Base-by-base conservation (phyloP, 2,888 invertebrate species). In the Noctua pronuba region DNA sequence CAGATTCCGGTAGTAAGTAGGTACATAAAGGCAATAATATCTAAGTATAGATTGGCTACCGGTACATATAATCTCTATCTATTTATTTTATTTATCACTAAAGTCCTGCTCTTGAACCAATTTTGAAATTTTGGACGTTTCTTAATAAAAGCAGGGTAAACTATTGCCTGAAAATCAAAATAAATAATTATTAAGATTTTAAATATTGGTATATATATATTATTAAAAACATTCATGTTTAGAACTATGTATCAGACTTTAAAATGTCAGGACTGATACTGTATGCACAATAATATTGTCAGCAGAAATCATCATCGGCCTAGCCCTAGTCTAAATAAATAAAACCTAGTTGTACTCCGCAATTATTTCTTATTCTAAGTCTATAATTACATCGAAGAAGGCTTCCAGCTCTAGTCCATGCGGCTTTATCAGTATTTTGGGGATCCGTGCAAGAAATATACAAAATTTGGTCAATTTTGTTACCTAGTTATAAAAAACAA, bases 81-180 rank as follows among this genome's bases (percentile, higher is more conserved):
- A 86, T 35, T 58, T 65, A 84, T 88, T 86, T 90, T 87, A 83
- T 85, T 88, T 87, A 86, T 79, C 89, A 78, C 86, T 84, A 88
- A 90, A 90, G 89, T 90, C 91, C 91, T 93, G 93, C 91, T 91
- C 92, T 92, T 89, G 94, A 94, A 95, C 94, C 95, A 95, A 95
- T 94, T 94, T 94, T 92, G 80, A 92, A 90, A 89, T 93, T 94
- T 93, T 94, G 89, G 90, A 94, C 91, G 89, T 93, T 94, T 94
- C 94, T 93, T 93, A 93, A 93, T 93, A 92, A 93, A 95, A 94
- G 94, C 96, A 96, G 96, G 96, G 96, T 96, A 95, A 93, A 92
- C 84, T 90, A 92, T 93, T 95, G 96, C 96, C 95, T 95, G 94
- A 92, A 93, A 92, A 92, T 93, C 92, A 91, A 92, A 92, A 91